Evolutionary conservation across 2,888 invertebrate species (phyloP).

Genomic region (Nasonovia ribisnigri): DNA sequence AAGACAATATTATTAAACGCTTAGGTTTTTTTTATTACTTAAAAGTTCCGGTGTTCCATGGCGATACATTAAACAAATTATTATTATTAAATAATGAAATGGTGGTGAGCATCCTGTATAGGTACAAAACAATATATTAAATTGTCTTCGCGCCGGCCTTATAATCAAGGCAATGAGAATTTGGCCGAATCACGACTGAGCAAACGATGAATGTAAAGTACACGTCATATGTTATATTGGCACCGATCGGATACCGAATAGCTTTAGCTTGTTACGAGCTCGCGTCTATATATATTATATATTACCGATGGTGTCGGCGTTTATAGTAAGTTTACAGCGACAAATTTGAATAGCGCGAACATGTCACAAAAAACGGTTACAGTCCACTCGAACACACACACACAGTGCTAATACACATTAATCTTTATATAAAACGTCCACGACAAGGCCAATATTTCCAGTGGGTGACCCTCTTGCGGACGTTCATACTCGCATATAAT

Average conservation of each 20-base stretch:
- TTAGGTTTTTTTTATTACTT: not conserved
- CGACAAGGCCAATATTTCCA: conserved; percentile 62
- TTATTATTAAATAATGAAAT: not conserved
- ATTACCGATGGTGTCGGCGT: not conserved
- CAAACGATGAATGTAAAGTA: not conserved
- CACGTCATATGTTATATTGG: not conserved
- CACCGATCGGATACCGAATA: not conserved
- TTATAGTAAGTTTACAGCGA: conserved; percentile 17
- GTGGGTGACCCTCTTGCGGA: conserved; percentile 50
- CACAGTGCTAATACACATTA: conserved; percentile 28
- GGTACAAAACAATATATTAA: not conserved
- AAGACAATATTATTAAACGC: not conserved
- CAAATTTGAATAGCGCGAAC: not conserved
- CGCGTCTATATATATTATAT: not conserved
- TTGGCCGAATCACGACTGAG: not conserved
- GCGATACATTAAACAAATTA: not conserved
- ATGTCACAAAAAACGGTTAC: conserved; percentile 23
- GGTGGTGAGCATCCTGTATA: not conserved
- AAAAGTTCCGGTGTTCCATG: not conserved
- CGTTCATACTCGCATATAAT: not conserved
- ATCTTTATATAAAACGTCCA: conserved; percentile 61
- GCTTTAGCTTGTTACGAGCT: not conserved
- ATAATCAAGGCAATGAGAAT: not conserved
- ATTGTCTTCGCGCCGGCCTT: not conserved
- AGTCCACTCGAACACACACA: not conserved